These are phyloP conservation scores for Lepilemur septentrionalis DNA, from an alignment of 2,797 vertebrate species.

Conservation along the genomic window DNA sequence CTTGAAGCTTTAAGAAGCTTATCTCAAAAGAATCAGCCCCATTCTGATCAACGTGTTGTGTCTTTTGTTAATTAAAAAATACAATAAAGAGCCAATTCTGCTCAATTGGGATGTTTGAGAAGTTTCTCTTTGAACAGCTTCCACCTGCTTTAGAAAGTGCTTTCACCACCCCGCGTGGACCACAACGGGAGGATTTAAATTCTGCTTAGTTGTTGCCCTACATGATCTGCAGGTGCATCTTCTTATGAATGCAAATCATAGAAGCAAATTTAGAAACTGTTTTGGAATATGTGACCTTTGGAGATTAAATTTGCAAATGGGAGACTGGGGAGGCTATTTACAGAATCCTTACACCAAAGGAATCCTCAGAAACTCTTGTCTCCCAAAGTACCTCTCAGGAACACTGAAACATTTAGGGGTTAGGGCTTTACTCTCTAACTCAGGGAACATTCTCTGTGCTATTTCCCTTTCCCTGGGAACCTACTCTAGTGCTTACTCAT, in stretches of 20 bases:
- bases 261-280: constrained; percentile 70
- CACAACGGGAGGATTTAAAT: not conserved
- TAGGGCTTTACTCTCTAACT: not conserved
- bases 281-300: constrained; percentile 70
- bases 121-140: constrained; percentile 32
- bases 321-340: constrained; percentile 19
- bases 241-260: constrained; percentile 63
- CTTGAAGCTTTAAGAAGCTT: constrained; percentile 21
- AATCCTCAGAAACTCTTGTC: not conserved
- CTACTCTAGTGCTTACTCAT: not conserved
- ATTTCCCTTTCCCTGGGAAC: not conserved
- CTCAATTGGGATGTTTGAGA: not conserved
- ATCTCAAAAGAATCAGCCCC: not conserved
- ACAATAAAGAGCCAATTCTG: constrained; percentile 16
- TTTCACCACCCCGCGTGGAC: not conserved
- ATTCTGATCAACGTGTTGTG: not conserved
- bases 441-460: not conserved
- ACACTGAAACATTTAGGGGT: not conserved
- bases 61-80: constrained; percentile 37
- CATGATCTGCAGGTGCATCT: constrained; percentile 70
- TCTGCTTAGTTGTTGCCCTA: not conserved
- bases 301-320: constrained; percentile 32
- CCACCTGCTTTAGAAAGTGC: constrained; percentile 25
- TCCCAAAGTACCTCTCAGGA: not conserved
- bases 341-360: not conserved